Evolutionary conservation across 2,888 invertebrate genomes (phyloP), one percentile per base, ranked within the genome.

Genomic region (Ochropacha duplaris): DNA sequence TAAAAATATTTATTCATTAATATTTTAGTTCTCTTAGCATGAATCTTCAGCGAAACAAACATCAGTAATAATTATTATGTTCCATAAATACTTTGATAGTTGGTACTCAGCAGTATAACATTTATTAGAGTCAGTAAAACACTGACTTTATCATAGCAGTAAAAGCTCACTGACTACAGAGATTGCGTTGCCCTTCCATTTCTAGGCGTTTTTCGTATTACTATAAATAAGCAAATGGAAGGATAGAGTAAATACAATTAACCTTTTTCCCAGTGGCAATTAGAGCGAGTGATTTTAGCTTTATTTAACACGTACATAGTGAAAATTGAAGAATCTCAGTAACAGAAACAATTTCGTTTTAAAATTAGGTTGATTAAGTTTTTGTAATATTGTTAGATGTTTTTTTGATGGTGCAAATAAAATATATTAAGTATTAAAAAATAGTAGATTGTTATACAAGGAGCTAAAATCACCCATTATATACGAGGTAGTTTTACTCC

Each of bases 311-410:
- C 51, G 39, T 61, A 59, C 63, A 56, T 64, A 34, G 59, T 60
- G 60, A 51, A 59, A 60, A 68, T 63, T 64, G 61, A 58, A 73
- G 66, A 73, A 72, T 79, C 70, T 58, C 56, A 57, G 61, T 73
- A 77, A 64, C 56, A 57, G 64, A 73, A 69, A 80, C 75, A n/a
- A n/a, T n/a, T n/a, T n/a, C n/a, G n/a, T n/a, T n/a, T n/a, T n/a
- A n/a, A n/a, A n/a, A n/a, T n/a, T n/a, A n/a, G n/a, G n/a, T n/a
- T n/a, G n/a, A n/a, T n/a, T n/a, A n/a, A n/a, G n/a, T n/a, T n/a
- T n/a, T n/a, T n/a, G n/a, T n/a, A n/a, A n/a, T n/a, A n/a, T n/a
- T n/a, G n/a, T n/a, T n/a, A n/a, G n/a, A n/a, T n/a, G n/a, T n/a
- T n/a, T n/a, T n/a, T n/a, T n/a, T n/a, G n/a, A n/a, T n/a, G n/a